Evolutionary conservation across 2,797 vertebrate species (phyloP), one percentile per base, ranked within the genome.

Genomic region (Xiphorhynchus erythropygius): DNA sequence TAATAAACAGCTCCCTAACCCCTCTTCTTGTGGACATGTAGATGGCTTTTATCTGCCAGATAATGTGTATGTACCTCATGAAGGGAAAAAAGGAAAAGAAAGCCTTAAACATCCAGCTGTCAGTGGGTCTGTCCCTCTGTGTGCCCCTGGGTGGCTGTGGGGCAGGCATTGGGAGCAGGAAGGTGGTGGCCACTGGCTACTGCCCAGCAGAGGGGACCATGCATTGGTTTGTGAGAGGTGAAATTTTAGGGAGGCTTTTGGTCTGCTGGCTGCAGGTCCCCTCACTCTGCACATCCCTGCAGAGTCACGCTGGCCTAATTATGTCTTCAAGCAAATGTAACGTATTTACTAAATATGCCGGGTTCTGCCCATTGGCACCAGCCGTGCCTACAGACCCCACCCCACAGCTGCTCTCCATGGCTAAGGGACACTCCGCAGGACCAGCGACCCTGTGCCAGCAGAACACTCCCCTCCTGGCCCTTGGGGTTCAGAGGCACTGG

Each of bases 11-110:
- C 37, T 56, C 57, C 65, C 55, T 33, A 46, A n/a, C 1, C 47
- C 13, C 33, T 53, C 44, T 42, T 46, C 63, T 55, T 11, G 11
- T 19, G 0, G 15, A 5, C 18, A 56, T 2, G 33, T 9, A 16
- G 55, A 42, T 1, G 16, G 55, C 44, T 50, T 63, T 42, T 17
- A 3, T 5, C 56, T 7, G 1, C 57, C 83, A 59, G 44, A 57
- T 32, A 74, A 7, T 17, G 59, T 15, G 0, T 3, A 2, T 3
- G 0, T 7, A 6, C 35, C 13, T 63, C 11, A 0, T 1, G 3
- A 25, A 70, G n/a, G 52, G 23, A 6, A 23, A 39, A 28, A 65
- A 57, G 25, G 35, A 28, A 9, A 46, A 52, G 56, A 16, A 33
- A 62, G 44, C 13, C 15, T 13, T 7, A 4, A 19, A 2, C 37